phyloP scores from a whole-genome alignment of 2,113 vertebrate species.

The Lanius collurio region DNA sequence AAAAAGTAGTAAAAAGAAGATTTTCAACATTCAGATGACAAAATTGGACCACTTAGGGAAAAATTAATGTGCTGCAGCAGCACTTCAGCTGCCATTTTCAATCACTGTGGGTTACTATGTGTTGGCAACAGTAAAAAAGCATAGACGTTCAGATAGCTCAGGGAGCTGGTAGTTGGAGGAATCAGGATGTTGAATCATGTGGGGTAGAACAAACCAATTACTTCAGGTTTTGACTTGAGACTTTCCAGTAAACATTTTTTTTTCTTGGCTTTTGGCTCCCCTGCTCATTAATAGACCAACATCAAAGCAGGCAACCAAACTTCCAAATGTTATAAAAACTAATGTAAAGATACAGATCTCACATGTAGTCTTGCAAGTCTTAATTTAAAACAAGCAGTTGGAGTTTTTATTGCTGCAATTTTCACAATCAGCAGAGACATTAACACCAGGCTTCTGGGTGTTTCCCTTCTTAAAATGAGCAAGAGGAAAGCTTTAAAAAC shows the following conservation, averaged over 20 bases:
- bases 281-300: constrained; percentile 71
- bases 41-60: constrained; percentile 74
- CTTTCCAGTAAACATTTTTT: constrained; percentile 70
- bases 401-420: constrained; percentile 86
- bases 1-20: constrained; percentile 31
- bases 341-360: constrained; percentile 77
- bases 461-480: constrained; percentile 76
- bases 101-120: constrained; percentile 74
- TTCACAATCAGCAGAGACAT: constrained; percentile 88
- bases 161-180: constrained; percentile 67
- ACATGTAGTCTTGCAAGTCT: constrained; percentile 67
- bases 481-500: constrained; percentile 73
- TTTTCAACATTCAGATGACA: constrained; percentile 64
- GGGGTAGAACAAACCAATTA: constrained; percentile 78
- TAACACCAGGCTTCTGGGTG: constrained; percentile 81
- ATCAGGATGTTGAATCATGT: constrained; percentile 71
- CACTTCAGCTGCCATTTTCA: constrained; percentile 80
- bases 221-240: constrained; percentile 78
- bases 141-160: constrained; percentile 60
- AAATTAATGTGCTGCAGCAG: constrained; percentile 71
- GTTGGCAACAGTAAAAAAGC: constrained; percentile 73
- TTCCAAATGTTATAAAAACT: constrained; percentile 80
- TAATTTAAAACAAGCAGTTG: constrained; percentile 78
- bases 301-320: constrained; percentile 86
- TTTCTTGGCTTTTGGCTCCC: constrained; percentile 51